Percentiles rank a stretch among this genome's conserved stretches.
Evolutionary conservation across 1,140 invertebrate species (phyloP).

Genomic region (Steinernema khuongi): DNA sequence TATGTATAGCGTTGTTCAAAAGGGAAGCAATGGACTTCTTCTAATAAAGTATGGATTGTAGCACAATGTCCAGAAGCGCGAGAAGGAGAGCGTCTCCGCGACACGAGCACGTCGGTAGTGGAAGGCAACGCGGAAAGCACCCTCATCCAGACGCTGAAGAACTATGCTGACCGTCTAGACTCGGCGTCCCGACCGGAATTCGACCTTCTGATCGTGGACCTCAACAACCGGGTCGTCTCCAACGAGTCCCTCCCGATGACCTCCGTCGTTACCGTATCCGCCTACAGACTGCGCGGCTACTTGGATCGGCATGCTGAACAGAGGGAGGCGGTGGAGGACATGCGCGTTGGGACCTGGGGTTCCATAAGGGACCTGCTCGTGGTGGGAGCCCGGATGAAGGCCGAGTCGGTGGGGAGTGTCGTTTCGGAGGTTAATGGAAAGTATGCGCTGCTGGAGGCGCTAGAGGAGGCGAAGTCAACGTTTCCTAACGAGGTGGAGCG

Average conservation of each 20-base stretch:
- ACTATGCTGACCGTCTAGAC: not conserved
- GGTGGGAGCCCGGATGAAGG: not conserved
- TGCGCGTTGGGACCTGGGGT: not conserved
- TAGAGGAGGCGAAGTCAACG: not conserved
- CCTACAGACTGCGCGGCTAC: not conserved
- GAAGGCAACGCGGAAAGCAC: not conserved
- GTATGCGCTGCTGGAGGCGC: not conserved
- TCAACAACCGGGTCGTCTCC: not conserved
- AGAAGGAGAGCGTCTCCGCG: not conserved
- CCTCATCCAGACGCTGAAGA: not conserved
- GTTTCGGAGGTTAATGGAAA: not conserved
- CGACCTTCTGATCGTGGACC: not conserved
- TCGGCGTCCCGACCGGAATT: not conserved
- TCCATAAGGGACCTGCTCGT: not conserved
- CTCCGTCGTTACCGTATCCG: not conserved
- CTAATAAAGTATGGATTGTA: not conserved
- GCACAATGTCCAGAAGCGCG: not conserved
- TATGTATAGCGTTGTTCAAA: conserved; percentile 1
- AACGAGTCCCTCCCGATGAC: not conserved
- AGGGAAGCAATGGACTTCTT: not conserved
- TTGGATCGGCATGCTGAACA: not conserved
- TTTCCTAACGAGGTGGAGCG: not conserved
- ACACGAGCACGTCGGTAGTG: not conserved
- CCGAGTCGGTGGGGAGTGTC: not conserved
- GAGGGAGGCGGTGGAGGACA: not conserved